These are phyloP conservation scores for Brachypteracias leptosomus DNA, from an alignment of 2,113 vertebrate species.

Conservation along the genomic window DNA sequence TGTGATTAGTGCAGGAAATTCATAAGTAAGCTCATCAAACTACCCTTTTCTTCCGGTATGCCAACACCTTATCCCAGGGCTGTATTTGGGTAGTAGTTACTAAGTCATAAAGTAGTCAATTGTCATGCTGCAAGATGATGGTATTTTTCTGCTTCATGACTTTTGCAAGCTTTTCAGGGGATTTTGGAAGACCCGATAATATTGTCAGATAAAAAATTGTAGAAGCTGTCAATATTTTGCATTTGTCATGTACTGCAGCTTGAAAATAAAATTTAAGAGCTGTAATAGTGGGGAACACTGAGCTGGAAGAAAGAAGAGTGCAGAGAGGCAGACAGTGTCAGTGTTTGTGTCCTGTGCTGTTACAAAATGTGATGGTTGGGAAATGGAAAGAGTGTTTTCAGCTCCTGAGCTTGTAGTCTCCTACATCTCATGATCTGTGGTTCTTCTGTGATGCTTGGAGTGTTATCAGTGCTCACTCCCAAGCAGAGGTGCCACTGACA, in stretches of 20 bases:
- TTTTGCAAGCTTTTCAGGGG: not conserved
- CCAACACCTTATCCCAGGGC: not conserved
- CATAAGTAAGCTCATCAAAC: not conserved
- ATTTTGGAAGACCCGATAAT: not conserved
- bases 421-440: not conserved
- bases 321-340: not conserved
- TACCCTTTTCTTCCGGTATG: not conserved
- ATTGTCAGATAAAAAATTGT: not conserved
- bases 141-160: not conserved
- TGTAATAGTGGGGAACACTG: rapidly evolving
- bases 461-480: not conserved
- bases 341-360: not conserved
- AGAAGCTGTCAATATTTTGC: not conserved
- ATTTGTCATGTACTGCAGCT: not conserved
- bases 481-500: not conserved
- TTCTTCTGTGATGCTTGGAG: not conserved
- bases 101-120: not conserved
- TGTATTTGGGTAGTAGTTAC: not conserved
- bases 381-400: not conserved
- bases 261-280: not conserved
- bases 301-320: not conserved
- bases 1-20: not conserved
- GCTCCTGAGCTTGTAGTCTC: not conserved
- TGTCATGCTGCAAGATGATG: not conserved
- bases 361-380: not conserved